A percentile compares a stretch with the other conserved stretches of the same genome.
phyloP scores from a whole-genome alignment of 2,888 invertebrate species.

The Megalurothrips usitatus region DNA sequence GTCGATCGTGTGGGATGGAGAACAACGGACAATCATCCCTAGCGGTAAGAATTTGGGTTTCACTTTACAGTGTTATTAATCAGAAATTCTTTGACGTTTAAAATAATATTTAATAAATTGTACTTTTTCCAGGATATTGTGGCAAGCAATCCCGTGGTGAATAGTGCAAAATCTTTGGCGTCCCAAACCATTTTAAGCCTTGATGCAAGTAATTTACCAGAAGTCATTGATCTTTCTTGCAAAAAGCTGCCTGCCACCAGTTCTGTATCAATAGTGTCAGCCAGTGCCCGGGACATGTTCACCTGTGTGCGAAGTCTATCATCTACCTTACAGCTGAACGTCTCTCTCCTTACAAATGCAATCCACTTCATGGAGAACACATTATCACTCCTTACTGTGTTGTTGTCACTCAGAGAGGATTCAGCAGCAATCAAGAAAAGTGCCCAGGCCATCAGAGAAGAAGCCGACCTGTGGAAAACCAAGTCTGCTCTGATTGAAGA shows the following conservation, averaged over 20 bases:
- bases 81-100: no score
- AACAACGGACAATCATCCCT: no score
- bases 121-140: no score
- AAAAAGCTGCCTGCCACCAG: no score
- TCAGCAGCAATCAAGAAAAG: background rate
- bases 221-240: no score
- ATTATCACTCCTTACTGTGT: background rate
- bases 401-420: background rate
- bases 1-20: background rate
- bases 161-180: no score
- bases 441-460: background rate
- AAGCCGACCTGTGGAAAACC: background rate
- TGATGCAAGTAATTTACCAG: background rate
- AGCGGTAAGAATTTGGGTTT: no score
- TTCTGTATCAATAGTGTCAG: background rate
- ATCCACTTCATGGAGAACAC: background rate
- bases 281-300: background rate
- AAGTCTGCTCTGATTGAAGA: background rate
- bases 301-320: background rate
- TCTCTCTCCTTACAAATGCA: background rate
- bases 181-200: background rate
- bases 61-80: no score
- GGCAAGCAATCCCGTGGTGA: no score
- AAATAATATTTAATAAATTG: no score
- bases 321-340: background rate